phyloP scores from a whole-genome alignment of 2,888 invertebrate genomes.

The Nomada lathburiana region DNA sequence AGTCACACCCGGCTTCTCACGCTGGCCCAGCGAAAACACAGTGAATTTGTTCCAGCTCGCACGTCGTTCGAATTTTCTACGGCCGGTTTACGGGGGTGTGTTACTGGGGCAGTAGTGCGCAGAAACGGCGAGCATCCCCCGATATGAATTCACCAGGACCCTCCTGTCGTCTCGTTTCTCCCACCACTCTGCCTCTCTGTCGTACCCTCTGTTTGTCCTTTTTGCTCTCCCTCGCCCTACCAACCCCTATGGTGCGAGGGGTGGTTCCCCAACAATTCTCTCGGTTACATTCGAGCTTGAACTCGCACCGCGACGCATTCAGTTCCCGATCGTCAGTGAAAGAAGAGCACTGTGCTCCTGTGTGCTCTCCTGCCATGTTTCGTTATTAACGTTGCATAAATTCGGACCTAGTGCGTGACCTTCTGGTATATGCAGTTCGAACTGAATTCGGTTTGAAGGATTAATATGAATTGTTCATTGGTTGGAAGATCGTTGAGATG shows the following conservation, averaged over 20 bases:
- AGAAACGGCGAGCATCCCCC: conserved; percentile 77
- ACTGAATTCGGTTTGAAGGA: not conserved
- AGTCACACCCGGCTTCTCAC: not conserved
- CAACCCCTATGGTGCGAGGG: conserved; percentile 71
- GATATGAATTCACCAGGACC: conserved; percentile 73
- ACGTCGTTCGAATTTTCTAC: conserved; percentile 68
- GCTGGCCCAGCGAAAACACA: conserved; percentile 12
- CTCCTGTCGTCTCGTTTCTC: conserved; percentile 48
- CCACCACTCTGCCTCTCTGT: conserved; percentile 37
- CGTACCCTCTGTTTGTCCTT: conserved; percentile 39
- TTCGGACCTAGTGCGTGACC: not conserved
- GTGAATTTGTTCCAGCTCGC: conserved; percentile 65
- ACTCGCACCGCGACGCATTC: conserved; percentile 70
- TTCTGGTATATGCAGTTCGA: not conserved
- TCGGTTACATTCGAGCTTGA: conserved; percentile 72
- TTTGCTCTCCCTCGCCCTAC: conserved; percentile 51
- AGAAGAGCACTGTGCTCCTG: conserved; percentile 42
- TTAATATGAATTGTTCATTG: not conserved
- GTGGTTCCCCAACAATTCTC: conserved; percentile 77
- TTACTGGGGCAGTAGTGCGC: conserved; percentile 83
- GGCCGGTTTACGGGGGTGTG: conserved; percentile 77
- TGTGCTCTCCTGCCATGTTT: not conserved
- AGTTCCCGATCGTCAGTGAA: conserved; percentile 70
- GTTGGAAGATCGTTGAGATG: not conserved
- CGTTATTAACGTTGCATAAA: not conserved